phyloP scores from a whole-genome alignment of 64 coral and sea anemone species.

The Pocillopora damicornis region DNA sequence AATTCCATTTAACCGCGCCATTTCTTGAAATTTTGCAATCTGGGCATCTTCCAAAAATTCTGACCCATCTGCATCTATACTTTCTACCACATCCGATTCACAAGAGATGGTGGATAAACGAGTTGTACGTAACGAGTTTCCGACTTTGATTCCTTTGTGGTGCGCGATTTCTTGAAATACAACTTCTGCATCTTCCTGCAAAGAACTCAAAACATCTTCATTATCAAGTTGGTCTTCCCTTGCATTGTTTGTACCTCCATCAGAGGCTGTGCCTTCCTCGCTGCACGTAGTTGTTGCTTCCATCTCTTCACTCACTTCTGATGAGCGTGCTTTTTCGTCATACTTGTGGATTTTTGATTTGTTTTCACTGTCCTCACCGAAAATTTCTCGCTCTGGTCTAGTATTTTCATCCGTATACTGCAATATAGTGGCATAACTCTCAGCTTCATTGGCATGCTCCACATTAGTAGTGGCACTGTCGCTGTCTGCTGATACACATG shows the following conservation, averaged over 20 bases:
- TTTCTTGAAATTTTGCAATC: conserved; percentile 30
- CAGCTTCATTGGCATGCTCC: background rate
- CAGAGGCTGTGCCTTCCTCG: background rate
- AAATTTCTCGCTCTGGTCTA: background rate
- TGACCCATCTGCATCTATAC: background rate
- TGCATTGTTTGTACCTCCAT: background rate
- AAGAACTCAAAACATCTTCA: background rate
- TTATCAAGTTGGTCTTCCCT: too few relatives aligned
- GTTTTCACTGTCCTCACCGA: background rate
- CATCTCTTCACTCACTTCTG: background rate
- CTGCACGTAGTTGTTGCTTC: background rate
- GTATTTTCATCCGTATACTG: background rate
- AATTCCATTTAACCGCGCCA: conserved; percentile 22
- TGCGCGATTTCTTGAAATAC: conserved; percentile 10
- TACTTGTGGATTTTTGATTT: background rate
- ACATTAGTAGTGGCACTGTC: background rate
- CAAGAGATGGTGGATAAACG: background rate
- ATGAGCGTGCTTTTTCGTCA: background rate
- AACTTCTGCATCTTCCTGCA: background rate
- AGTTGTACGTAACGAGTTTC: background rate
- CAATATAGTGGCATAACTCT: background rate
- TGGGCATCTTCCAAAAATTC: background rate
- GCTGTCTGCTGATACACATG: background rate
- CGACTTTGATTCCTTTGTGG: conserved; percentile 8
- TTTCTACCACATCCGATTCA: background rate